Evolutionary conservation across 2,797 vertebrate species (phyloP), one percentile per base, ranked within the genome.

Genomic region (Crypturellus tataupa): DNA sequence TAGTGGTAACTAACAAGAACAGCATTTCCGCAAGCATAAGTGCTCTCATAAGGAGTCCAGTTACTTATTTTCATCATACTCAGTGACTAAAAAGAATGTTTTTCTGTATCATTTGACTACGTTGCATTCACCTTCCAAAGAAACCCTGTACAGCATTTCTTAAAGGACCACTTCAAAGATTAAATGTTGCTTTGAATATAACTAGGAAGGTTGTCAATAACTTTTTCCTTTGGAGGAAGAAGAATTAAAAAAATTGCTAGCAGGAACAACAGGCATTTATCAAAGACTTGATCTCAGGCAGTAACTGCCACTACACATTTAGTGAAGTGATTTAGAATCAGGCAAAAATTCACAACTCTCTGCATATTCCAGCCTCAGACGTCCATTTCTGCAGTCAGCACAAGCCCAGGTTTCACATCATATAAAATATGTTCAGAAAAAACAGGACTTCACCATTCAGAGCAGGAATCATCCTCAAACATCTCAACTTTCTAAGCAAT

Each of bases 291-390:
- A 90, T 96, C 75, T 82, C n/a, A 1, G 1, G 40, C 75, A 79
- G 31, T 29, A 86, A 85, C 80, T 89, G 75, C 59, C 75, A 70
- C 73, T 39, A 75, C 31, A 31, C 1, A 31, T 88, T 94, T 44
- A 88, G 39, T 11, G 5, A 83, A 87, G 73, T 51, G 39, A 90
- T 90, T 84, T 91, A 91, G 25, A 39, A 90, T 77, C 83, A 91
- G 78, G 60, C 51, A 93, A 80, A 80, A 89, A 94, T 24, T 77
- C 88, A 64, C 80, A 94, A 24, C 44, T 92, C 33, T 17, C 47
- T 11, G 39, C 37, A 6, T 58, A 44, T 25, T 68, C 35, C 78
- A 68, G 44, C 71, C 73, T 73, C 53, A 49, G 35, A 10, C 35
- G 65, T 69, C 59, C 27, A 2, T n/a, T 59, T 40, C 85, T 47